Conservation (phyloP, 2,888 invertebrate species). For the Zaprionus obscuricornis region DNA sequence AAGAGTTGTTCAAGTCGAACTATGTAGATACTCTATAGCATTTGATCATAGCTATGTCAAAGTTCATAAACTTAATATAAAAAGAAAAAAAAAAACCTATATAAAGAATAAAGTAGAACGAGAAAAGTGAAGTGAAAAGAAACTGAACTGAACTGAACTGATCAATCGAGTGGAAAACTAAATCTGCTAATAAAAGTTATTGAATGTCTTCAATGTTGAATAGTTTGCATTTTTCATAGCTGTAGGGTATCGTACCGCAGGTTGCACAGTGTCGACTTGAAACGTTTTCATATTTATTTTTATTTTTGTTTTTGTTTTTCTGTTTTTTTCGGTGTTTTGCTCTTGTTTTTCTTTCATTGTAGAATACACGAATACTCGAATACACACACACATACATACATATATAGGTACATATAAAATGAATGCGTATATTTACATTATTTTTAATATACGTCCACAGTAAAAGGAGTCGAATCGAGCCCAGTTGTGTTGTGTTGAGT, state of each 20-base stretch:
- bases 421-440: conserved; percentile 42
- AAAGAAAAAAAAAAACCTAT: too few relatives aligned
- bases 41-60: too few relatives aligned
- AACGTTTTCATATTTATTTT: neutral
- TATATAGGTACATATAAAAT: conserved; percentile 15
- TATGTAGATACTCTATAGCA: too few relatives aligned
- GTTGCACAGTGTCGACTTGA: neutral
- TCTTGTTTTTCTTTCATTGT: conserved; percentile 43
- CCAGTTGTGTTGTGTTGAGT: conserved; percentile 1
- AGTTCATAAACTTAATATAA: too few relatives aligned
- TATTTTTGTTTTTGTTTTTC: neutral
- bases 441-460: conserved; percentile 43
- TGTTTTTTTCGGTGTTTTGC: conserved; percentile 8
- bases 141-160: too few relatives aligned
- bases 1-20: too few relatives aligned
- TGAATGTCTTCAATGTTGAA: too few relatives aligned
- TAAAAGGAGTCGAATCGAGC: conserved; percentile 19
- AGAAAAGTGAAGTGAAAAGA: too few relatives aligned
- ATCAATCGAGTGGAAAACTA: too few relatives aligned
- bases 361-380: neutral
- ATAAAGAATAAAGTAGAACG: too few relatives aligned
- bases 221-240: neutral
- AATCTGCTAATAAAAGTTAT: too few relatives aligned
- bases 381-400: neutral
- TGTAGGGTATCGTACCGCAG: neutral